phyloP scores from a whole-genome alignment of 1,140 invertebrate genomes.

The Pteromalus puparum region DNA sequence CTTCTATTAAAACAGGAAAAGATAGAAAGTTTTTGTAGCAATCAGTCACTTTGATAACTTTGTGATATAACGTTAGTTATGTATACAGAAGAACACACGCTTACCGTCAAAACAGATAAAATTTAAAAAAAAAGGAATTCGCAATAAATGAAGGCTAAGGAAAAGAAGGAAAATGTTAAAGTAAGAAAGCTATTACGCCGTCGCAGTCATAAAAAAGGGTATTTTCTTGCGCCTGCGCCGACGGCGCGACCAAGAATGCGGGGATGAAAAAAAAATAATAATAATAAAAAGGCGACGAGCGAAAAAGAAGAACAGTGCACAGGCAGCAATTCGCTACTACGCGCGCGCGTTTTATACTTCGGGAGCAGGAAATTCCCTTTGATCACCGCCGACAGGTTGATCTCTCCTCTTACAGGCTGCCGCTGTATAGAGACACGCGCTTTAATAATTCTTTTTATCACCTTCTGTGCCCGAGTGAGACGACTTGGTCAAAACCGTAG shows the following conservation, averaged over 20 bases:
- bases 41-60: constrained; percentile 43
- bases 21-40: not conserved
- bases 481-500: constrained; percentile 31
- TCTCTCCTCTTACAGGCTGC: constrained; percentile 22
- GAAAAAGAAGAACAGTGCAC: constrained; percentile 14
- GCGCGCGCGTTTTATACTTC: constrained; percentile 25
- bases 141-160: not conserved
- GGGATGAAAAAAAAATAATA: constrained; percentile 31
- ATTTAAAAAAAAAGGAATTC: not conserved
- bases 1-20: not conserved
- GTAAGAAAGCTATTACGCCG: constrained; percentile 50
- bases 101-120: not conserved
- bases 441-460: constrained; percentile 69
- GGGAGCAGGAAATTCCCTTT: constrained; percentile 55
- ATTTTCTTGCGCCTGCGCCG: constrained; percentile 34
- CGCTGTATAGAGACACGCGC: constrained; percentile 43
- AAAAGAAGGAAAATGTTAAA: constrained; percentile 41
- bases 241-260: constrained; percentile 39
- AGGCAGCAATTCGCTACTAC: constrained; percentile 27
- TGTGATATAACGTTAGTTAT: not conserved
- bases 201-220: constrained; percentile 40
- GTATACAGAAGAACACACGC: not conserved
- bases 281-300: not conserved
- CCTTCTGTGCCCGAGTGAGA: not conserved
- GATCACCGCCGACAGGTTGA: constrained; percentile 55